A percentile compares a stretch with the other conserved stretches of the same genome.
These are phyloP conservation scores for Machaerirhynchus nigripectus DNA, from an alignment of 2,113 vertebrate species.

Conservation along the genomic window DNA sequence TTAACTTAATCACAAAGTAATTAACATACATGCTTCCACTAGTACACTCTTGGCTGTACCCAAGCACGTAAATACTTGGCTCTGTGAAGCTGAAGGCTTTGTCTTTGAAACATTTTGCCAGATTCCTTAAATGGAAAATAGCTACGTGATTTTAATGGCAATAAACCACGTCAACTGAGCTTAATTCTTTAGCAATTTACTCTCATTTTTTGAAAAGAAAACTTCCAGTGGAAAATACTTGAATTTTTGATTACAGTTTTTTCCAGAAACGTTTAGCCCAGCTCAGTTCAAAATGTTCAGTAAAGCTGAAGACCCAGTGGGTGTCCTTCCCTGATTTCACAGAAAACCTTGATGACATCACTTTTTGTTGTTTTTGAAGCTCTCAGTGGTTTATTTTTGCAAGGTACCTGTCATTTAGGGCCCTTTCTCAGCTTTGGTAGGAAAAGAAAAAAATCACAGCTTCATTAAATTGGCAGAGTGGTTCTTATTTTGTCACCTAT, in stretches of 20 bases:
- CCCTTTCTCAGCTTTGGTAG: conserved; percentile 15
- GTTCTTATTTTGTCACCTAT: conserved; percentile 54
- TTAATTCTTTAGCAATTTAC: neutral
- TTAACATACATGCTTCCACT: neutral
- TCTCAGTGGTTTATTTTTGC: conserved; percentile 35
- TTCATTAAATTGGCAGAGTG: neutral
- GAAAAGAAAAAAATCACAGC: conserved; percentile 55
- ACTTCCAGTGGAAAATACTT: neutral
- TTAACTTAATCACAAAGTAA: neutral
- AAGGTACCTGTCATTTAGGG: conserved; percentile 27
- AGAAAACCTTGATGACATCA: neutral
- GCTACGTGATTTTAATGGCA: neutral
- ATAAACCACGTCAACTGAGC: neutral
- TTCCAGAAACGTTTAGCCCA: neutral
- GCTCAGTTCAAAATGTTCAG: neutral
- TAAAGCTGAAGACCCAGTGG: neutral
- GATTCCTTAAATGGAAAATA: neutral
- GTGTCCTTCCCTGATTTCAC: neutral
- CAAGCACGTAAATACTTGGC: neutral
- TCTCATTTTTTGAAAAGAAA: neutral
- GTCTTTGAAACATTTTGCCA: neutral
- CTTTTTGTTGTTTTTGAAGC: neutral
- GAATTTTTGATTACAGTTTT: neutral
- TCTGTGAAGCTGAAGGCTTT: neutral
- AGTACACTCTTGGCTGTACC: neutral